Evolutionary conservation across 2,888 invertebrate species (phyloP).

Genomic region (Norana najaformis): DNA sequence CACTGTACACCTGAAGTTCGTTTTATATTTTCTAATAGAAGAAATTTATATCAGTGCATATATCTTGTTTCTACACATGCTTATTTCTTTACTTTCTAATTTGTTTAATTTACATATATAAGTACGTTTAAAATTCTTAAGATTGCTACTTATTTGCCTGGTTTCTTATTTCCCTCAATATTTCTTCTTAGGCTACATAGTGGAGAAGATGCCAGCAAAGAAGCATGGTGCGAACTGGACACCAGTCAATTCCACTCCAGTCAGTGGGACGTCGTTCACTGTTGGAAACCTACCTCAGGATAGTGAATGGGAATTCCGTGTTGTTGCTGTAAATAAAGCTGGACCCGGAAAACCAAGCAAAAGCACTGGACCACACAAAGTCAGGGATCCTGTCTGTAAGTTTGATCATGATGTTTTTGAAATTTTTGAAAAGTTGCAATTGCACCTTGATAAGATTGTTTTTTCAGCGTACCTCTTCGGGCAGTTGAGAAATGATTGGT

Average conservation of each 20-base stretch:
- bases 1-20: no score
- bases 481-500: not conserved
- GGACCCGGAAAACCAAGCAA: constrained; percentile 85
- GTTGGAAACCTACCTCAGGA: constrained; percentile 60
- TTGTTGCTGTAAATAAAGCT: constrained; percentile 63
- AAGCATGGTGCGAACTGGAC: constrained; percentile 69
- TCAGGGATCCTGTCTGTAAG: constrained; percentile 61
- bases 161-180: not conserved
- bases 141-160: constrained; percentile 65
- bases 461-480: not conserved
- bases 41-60: no score
- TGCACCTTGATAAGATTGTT: not conserved
- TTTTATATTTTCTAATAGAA: no score
- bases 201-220: constrained; percentile 70
- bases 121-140: not conserved
- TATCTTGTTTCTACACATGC: no score
- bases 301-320: constrained; percentile 62
- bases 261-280: constrained; percentile 54
- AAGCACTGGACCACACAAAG: constrained; percentile 70
- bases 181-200: constrained; percentile 32
- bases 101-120: no score
- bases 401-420: constrained; percentile 32
- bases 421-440: no score
- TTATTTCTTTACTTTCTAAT: no score
- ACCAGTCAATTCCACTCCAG: constrained; percentile 45